Conservation (phyloP, 1,140 invertebrate genomes). For the Ceratina australensis region DNA sequence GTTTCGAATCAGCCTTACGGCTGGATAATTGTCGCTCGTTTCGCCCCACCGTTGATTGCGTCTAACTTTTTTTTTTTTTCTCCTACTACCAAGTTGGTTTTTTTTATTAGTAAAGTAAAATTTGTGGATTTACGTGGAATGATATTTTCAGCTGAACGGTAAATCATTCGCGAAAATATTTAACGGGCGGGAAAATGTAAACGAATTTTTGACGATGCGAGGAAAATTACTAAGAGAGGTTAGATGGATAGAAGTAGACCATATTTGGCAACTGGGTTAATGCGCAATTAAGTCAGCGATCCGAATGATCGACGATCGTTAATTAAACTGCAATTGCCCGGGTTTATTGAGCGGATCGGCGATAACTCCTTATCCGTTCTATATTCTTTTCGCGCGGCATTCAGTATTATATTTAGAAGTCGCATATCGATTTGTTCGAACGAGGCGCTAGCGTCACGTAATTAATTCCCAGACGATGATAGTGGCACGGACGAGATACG, state of each 20-base stretch:
- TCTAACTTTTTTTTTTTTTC: no score
- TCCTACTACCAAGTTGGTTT: neutral
- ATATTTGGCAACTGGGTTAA: conserved; percentile 11
- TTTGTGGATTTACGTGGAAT: no score
- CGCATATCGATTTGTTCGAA: neutral
- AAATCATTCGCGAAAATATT: neutral
- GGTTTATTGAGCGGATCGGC: conserved; percentile 3
- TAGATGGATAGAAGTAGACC: neutral
- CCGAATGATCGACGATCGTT: conserved; percentile 15
- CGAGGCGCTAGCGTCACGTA: neutral
- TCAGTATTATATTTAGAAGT: conserved; percentile 9
- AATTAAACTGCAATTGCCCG: neutral
- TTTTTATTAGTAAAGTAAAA: no score
- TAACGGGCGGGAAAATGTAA: neutral
- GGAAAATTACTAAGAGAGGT: no score
- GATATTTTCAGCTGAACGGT: neutral
- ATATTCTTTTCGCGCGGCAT: neutral
- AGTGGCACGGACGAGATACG: neutral
- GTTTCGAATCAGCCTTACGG: neutral
- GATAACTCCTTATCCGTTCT: conserved; percentile 11
- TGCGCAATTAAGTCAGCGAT: conserved; percentile 10
- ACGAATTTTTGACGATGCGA: no score
- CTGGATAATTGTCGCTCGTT: conserved; percentile 18
- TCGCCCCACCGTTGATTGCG: neutral
- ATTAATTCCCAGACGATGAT: conserved; percentile 10